Evolutionary conservation across 2,888 invertebrate species (phyloP), one percentile per base, ranked within the genome.

Genomic region (Colostygia pectinataria): DNA sequence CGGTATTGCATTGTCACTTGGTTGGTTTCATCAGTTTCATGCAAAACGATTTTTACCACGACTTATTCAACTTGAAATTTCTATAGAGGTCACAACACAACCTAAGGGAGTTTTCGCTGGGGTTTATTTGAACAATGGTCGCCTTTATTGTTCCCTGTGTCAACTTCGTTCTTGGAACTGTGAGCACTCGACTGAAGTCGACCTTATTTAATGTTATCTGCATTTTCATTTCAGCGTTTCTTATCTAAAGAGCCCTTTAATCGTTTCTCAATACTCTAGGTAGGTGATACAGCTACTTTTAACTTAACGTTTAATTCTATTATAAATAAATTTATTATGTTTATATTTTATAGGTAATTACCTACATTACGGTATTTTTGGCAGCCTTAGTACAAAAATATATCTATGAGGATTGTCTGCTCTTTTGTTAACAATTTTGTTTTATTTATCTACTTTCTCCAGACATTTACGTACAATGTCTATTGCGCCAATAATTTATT

Each of bases 401-500:
- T 44, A 38, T 14, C n/a, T n/a, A n/a, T n/a, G 23, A 36, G 45
- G 51, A 36, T 44, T 33, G 23, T 41, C 41, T 53, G 50, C 40
- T 32, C 29, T 53, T 42, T 48, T 40, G 45, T 41, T 43, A 48
- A 50, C 29, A 44, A 2, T 53, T 50, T 43, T 10, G 8, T n/a
- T 49, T 43, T 9, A 12, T 40, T 7, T 14, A 1, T 31, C 37
- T 47, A 42, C 42, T 46, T 52, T 46, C 52, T 25, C 46, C 29
- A 29, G 38, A 42, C 40, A 56, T 55, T 65, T 61, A 63, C 57
- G 61, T 64, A 64, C 58, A 53, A 63, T 48, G 40, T 28, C 13
- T 45, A 36, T 63, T 66, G 64, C 65, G 66, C 65, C 61, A 64
- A 67, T 66, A 73, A 71, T 73, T 75, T 68, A 74, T 74, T 67